Evolutionary conservation across 2,888 invertebrate genomes (phyloP).

Genomic region (Deroplatys truncata): DNA sequence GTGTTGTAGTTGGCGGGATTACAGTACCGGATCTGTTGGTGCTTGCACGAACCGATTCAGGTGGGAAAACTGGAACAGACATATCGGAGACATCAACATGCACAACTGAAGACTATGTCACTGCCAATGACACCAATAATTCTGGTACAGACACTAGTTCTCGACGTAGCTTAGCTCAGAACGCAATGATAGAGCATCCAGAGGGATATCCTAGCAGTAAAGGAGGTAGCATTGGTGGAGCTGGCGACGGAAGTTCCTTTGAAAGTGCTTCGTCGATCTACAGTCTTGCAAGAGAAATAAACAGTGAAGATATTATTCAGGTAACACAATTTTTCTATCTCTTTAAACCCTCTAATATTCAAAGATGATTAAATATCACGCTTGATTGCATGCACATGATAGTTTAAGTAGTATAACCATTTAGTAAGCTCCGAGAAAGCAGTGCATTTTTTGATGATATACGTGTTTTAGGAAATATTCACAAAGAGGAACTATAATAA

Average conservation of each 20-base stretch:
- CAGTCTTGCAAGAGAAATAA: constrained; percentile 60
- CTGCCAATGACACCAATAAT: constrained; percentile 57
- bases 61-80: constrained; percentile 48
- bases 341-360: too few relatives aligned
- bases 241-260: constrained; percentile 72
- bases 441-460: too few relatives aligned
- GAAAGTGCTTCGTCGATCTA: constrained; percentile 81
- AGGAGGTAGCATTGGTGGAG: constrained; percentile 23
- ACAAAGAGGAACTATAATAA: too few relatives aligned
- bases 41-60: constrained; percentile 65
- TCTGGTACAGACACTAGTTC: constrained; percentile 37
- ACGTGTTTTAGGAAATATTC: too few relatives aligned
- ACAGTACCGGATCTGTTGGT: constrained; percentile 37
- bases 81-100: constrained; percentile 78
- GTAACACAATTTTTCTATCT: background rate
- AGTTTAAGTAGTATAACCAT: too few relatives aligned
- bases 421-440: too few relatives aligned
- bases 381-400: too few relatives aligned
- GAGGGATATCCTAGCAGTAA: constrained; percentile 22
- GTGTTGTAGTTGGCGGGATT: background rate
- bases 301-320: constrained; percentile 23
- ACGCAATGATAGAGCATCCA: background rate
- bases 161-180: constrained; percentile 26
- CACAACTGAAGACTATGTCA: constrained; percentile 82
- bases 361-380: too few relatives aligned